These are phyloP conservation scores for Drosophila repletoides DNA, from an alignment of 1,140 invertebrate genomes.

Conservation along the genomic window DNA sequence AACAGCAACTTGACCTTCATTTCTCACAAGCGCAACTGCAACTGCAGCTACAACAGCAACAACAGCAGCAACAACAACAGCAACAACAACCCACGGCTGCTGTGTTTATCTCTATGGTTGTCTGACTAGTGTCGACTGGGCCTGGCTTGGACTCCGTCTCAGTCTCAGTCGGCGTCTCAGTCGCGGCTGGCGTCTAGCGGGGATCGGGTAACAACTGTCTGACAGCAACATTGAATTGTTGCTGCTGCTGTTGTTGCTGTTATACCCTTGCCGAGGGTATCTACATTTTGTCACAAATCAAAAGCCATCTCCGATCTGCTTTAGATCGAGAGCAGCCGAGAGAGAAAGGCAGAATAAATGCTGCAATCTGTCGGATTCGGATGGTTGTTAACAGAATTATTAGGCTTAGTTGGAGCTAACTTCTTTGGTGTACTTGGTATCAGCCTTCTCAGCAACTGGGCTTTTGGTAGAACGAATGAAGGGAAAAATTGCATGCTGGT, in stretches of 20 bases:
- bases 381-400: no score
- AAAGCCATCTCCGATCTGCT: no score
- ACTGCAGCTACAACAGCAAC: slow-evolving; percentile 23
- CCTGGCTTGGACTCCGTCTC: slow-evolving; percentile 24
- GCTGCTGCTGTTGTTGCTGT: slow-evolving; percentile 28
- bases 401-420: no score
- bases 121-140: slow-evolving; percentile 41
- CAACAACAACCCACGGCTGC: slow-evolving; percentile 66
- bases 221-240: slow-evolving; percentile 73
- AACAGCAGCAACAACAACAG: slow-evolving; percentile 25
- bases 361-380: no score
- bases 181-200: slow-evolving; percentile 9
- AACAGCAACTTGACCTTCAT: slow-evolving; percentile 64
- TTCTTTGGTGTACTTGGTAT: no score
- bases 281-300: no score
- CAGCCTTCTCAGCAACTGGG: no score
- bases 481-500: no score
- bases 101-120: slow-evolving; percentile 66
- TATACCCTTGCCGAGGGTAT: no score
- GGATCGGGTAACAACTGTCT: slow-evolving; percentile 42
- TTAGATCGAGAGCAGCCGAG: no score
- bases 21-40: slow-evolving; percentile 54
- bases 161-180: slow-evolving; percentile 5
- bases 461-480: no score
- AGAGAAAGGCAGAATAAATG: no score